Conservation (phyloP, 2,888 invertebrate species). For the Drosophila prostipennis region DNA sequence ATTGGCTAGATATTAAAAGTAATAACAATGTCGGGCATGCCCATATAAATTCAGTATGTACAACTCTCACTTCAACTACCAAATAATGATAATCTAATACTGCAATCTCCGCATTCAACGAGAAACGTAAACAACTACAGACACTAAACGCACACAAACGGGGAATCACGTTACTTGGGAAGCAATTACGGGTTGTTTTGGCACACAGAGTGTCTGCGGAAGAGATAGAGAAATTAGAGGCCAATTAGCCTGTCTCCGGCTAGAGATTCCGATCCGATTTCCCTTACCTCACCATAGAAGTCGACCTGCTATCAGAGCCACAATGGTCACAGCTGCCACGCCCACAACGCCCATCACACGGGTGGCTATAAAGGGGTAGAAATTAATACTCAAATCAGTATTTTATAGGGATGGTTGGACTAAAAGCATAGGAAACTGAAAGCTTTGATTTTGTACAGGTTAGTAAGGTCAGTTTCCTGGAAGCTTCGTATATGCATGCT, state of each 20-base stretch:
- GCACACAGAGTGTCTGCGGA: constrained; percentile 43
- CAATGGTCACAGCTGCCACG: constrained; percentile 64
- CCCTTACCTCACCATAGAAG: constrained; percentile 78
- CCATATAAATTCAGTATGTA: constrained; percentile 67
- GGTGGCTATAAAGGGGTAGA: constrained; percentile 21
- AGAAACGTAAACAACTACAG: constrained; percentile 17
- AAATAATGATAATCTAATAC: constrained; percentile 65
- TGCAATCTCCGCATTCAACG: constrained; percentile 66
- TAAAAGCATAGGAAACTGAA: neutral
- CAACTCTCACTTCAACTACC: constrained; percentile 56
- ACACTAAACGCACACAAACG: constrained; percentile 19
- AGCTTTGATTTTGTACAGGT: neutral
- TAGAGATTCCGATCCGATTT: neutral
- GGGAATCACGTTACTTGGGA: constrained; percentile 61
- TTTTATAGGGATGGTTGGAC: neutral
- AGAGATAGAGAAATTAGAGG: constrained; percentile 28
- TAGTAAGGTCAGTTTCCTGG: neutral
- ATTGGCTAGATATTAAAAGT: constrained; percentile 46
- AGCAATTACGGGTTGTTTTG: constrained; percentile 42
- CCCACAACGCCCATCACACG: constrained; percentile 63
- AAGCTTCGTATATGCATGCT: constrained; percentile 14
- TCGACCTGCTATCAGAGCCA: constrained; percentile 66
- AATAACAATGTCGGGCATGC: constrained; percentile 65
- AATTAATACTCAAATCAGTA: neutral
- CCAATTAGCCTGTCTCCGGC: neutral